Conservation (phyloP, 2,888 invertebrate species). For the Parnassius glacialis region DNA sequence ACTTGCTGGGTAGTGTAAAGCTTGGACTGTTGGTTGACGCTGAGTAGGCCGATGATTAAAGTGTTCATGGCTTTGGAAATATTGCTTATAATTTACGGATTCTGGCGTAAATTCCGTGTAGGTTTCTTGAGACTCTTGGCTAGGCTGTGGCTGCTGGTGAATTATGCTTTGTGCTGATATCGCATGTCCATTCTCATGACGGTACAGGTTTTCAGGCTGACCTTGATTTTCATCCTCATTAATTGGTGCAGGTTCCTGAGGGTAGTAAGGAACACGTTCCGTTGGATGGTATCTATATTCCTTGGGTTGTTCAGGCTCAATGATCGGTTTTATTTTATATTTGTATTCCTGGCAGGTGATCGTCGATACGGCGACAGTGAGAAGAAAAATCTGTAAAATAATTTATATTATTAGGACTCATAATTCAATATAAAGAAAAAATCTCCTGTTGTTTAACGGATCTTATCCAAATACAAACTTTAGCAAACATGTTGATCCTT, state of each 20-base stretch:
- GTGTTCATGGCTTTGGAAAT: slow-evolving; percentile 34
- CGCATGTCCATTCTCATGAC: slow-evolving; percentile 41
- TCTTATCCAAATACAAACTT: slow-evolving; percentile 51
- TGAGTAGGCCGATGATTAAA: slow-evolving; percentile 25
- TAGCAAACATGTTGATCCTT: slow-evolving; percentile 72
- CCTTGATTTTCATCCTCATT: slow-evolving; percentile 45
- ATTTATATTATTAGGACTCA: too few species aligned
- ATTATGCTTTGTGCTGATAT: slow-evolving; percentile 55
- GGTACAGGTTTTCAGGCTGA: slow-evolving; percentile 26
- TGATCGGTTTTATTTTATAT: slow-evolving; percentile 46
- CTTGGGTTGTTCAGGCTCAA: slow-evolving; percentile 49
- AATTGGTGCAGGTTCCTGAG: slow-evolving; percentile 50
- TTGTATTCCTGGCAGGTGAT: slow-evolving; percentile 53
- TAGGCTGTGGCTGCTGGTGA: slow-evolving; percentile 46
- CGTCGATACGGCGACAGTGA: slow-evolving; percentile 45
- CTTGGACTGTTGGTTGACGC: slow-evolving; percentile 31
- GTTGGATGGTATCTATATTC: slow-evolving; percentile 50
- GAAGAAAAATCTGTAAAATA: slow-evolving; percentile 50
- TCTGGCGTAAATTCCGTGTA: slow-evolving; percentile 50
- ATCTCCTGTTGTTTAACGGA: too few species aligned
- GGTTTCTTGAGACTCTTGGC: slow-evolving; percentile 51
- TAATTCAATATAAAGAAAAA: too few species aligned
- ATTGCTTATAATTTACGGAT: slow-evolving; percentile 35
- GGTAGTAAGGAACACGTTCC: slow-evolving; percentile 37
- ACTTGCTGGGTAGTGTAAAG: slow-evolving; percentile 38